These are phyloP conservation scores for Drosophila demipolita DNA, from an alignment of 2,888 invertebrate species.

Conservation along the genomic window DNA sequence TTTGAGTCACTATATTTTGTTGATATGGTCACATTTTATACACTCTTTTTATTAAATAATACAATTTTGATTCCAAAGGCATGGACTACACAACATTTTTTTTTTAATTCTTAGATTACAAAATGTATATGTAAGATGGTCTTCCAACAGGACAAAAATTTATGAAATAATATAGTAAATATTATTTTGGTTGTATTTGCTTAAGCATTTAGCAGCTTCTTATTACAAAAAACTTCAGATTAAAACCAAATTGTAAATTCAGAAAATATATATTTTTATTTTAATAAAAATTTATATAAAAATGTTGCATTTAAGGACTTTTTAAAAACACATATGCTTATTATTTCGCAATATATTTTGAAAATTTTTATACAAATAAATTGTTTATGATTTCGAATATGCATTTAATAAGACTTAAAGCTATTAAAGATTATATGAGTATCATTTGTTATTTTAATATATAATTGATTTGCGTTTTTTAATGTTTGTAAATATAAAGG, in stretches of 20 bases:
- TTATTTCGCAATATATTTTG: slow-evolving; percentile 36
- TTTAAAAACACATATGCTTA: slow-evolving; percentile 29
- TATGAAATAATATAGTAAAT: background rate
- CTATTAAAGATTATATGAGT: slow-evolving; percentile 82
- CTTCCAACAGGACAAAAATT: background rate
- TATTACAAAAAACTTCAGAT: background rate
- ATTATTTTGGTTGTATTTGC: background rate
- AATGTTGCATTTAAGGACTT: slow-evolving; percentile 37
- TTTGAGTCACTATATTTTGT: background rate
- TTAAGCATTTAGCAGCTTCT: background rate
- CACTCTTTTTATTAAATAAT: background rate
- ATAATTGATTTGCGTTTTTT: slow-evolving; percentile 34
- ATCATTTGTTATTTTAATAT: slow-evolving; percentile 80
- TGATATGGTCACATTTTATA: background rate
- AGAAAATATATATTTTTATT: slow-evolving; percentile 65
- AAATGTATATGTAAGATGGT: background rate
- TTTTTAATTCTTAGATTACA: background rate
- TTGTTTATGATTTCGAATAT: slow-evolving; percentile 13
- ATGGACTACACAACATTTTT: background rate
- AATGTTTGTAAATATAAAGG: slow-evolving; percentile 24
- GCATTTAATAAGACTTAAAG: slow-evolving; percentile 50
- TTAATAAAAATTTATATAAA: slow-evolving; percentile 47
- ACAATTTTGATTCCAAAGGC: background rate
- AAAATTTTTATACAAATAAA: slow-evolving; percentile 45
- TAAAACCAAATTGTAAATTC: slow-evolving; percentile 17